Evolutionary conservation across 2,113 vertebrate genomes (phyloP), one percentile per base, ranked within the genome.

Genomic region (Tragelaphus strepsiceros): DNA sequence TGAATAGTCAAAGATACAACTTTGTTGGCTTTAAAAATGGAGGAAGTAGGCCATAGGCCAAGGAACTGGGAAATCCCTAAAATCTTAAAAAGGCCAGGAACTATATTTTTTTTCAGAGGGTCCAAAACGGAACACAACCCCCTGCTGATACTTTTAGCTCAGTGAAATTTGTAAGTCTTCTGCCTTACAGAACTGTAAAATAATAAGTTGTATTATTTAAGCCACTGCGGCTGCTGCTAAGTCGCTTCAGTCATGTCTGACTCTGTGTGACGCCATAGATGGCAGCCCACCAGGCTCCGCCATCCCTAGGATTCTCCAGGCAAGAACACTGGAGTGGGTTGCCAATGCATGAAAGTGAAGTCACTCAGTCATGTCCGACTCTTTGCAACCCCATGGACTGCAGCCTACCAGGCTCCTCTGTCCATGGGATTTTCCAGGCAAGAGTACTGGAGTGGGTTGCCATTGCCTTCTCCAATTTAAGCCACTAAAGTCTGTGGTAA

Each of bases 191-290:
- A 92, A 93, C 24, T 94, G 4, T 78, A 85, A 88, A 92, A 71
- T 39, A 78, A 19, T 54, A 90, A 30, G 46, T 78, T 64, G 32
- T 88, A 87, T 13, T 93, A 49, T 84, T 49, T 88, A 78, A 67
- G 49, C 19, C 5, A 74, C 17, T 62, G 61, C 32, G 21, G 64
- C 64, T 67, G 64, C 64, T 67, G 32, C 64, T 67, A 67, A 19
- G 62, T 67, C 7, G 4, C 62, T n/a, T 67, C 64, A 67, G 32
- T 10, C 32, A 5, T 35, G n/a, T 67, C 64, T 11, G 64, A 35
- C 8, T n/a, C 16, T 35, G 2, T 67, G 64, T 0, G 8, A 35
- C n/a, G 4, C 17, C n/a, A 35, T 0, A 21, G 8, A 67, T 0
- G 0, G 17, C 32, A 67, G 64, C 32, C 32, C 9, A 21, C 17